phyloP scores from a whole-genome alignment of 2,888 invertebrate genomes.

The Brenthis ino region DNA sequence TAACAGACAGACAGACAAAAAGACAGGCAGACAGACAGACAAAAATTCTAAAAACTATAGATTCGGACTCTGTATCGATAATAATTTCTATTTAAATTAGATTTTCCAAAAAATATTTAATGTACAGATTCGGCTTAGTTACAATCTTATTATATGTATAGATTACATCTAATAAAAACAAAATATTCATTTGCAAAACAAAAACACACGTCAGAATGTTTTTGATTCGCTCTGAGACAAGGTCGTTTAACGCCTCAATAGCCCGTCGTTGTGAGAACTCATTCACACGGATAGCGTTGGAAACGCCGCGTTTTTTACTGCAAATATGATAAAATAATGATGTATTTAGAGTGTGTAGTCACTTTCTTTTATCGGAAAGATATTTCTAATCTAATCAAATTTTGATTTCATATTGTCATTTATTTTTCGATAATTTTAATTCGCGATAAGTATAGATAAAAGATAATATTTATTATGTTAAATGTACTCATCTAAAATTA shows the following conservation, averaged over 20 bases:
- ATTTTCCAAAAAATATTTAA: too few relatives aligned
- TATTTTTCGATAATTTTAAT: too few relatives aligned
- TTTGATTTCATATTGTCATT: background rate
- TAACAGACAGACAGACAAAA: too few relatives aligned
- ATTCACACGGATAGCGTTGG: conserved; percentile 18
- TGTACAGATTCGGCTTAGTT: too few relatives aligned
- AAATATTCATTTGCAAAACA: conserved; percentile 31
- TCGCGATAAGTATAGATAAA: too few relatives aligned
- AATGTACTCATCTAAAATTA: background rate
- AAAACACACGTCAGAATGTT: conserved; percentile 35
- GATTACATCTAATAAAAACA: conserved; percentile 11
- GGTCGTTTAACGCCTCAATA: conserved; percentile 38
- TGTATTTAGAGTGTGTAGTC: background rate
- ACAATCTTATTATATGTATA: too few relatives aligned
- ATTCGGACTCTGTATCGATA: too few relatives aligned
- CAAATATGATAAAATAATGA: background rate
- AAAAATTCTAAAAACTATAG: too few relatives aligned
- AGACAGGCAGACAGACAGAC: too few relatives aligned
- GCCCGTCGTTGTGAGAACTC: conserved; percentile 24
- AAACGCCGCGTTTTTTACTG: conserved; percentile 23
- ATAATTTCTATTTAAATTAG: too few relatives aligned
- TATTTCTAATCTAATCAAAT: background rate
- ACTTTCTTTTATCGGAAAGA: background rate
- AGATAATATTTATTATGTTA: too few relatives aligned
- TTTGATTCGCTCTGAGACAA: conserved; percentile 42